Evolutionary conservation across 1,140 invertebrate genomes (phyloP), one percentile per base, ranked within the genome.

Genomic region (Drosophila lacertosa): DNA sequence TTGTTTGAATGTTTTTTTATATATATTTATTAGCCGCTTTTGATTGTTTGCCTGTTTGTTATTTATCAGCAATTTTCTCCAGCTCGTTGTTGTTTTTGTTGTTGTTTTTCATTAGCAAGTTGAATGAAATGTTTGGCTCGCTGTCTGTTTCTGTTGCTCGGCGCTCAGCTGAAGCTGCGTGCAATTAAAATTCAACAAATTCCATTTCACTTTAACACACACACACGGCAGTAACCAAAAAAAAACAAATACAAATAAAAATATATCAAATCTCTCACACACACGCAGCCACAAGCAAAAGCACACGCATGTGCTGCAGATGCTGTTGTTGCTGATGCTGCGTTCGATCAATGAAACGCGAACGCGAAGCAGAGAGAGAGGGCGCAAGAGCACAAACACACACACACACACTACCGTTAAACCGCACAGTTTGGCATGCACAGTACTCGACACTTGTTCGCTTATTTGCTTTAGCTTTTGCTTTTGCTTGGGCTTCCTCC

Each of bases 141-240:
- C 20, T 73, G 54, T 67, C 35, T 67, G 16, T 47, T 50, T 55
- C 18, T 48, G 45, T 24, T 72, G 62, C 70, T 66, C 54, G 29
- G 33, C 15, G 26, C 64, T 51, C 64, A 59, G 64, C 66, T 71
- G 60, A 62, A 69, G 59, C 65, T 83, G 71, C 80, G 79, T 84
- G 79, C 79, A 79, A 81, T 83, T 83, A 83, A 83, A 68, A 83
- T 79, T 84, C 51, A 84, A 69, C 75, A 84, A 83, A 83, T 83
- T 79, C 80, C 80, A 83, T 84, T 83, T 83, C 80, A 84, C 80
- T 83, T 75, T 18, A 40, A 67, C 59, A 68, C 74, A 58, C 47
- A 65, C 51, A 48, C 37, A 47, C 57, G 20, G 63, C 20, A 59
- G 20, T 9, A 64, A 54, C 51, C 13, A 50, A 33, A 64, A 51